These are phyloP conservation scores for Bombus confusus DNA, from an alignment of 1,140 invertebrate species.

Conservation along the genomic window DNA sequence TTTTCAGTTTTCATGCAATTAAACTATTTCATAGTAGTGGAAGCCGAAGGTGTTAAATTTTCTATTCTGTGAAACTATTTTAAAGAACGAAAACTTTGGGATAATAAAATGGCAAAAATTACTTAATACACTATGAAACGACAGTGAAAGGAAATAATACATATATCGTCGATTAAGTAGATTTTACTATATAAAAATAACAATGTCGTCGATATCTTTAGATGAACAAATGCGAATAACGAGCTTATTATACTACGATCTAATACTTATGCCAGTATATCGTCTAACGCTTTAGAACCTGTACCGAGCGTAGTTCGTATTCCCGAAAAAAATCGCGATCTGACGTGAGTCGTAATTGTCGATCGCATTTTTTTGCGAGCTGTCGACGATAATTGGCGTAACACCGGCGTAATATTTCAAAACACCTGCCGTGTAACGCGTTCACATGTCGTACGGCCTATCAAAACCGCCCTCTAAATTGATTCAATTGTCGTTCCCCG, in stretches of 20 bases:
- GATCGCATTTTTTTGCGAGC: constrained; percentile 48
- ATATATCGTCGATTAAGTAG: no score
- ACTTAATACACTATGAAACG: no score
- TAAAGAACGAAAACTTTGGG: not conserved
- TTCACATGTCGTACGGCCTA: constrained; percentile 61
- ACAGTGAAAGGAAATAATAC: no score
- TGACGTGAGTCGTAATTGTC: constrained; percentile 55
- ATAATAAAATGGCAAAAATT: not conserved
- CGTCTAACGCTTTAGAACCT: not conserved
- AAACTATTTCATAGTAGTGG: not conserved
- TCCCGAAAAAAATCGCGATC: constrained; percentile 39
- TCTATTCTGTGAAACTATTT: not conserved
- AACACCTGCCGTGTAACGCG: constrained; percentile 64
- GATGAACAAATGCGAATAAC: no score
- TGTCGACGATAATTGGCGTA: constrained; percentile 65
- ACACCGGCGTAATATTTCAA: constrained; percentile 65
- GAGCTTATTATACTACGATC: not conserved
- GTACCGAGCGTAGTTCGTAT: not conserved
- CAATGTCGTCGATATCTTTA: no score
- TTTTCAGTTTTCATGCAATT: not conserved
- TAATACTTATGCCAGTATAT: not conserved
- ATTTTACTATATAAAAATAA: no score
- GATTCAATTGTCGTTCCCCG: constrained; percentile 72
- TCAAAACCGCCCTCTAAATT: constrained; percentile 72
- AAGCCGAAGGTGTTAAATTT: not conserved